phyloP scores from a whole-genome alignment of 2,888 invertebrate species.

The Acleris literana region DNA sequence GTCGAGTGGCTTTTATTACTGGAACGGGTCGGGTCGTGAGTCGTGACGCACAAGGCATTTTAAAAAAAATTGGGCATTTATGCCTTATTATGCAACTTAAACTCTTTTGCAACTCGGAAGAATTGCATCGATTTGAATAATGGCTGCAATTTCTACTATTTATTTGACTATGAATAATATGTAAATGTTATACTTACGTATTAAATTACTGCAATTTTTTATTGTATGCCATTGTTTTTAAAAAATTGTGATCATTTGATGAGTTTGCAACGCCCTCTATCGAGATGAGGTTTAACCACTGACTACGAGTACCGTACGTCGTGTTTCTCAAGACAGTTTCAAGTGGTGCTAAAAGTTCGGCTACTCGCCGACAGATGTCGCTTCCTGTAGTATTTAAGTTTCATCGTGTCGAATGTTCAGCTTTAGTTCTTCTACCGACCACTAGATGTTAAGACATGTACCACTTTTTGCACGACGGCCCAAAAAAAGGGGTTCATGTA shows the following conservation, averaged over 20 bases:
- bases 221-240: too few relatives aligned
- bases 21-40: constrained; percentile 15
- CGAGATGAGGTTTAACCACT: background rate
- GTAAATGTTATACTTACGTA: too few relatives aligned
- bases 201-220: too few relatives aligned
- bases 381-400: background rate
- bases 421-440: background rate
- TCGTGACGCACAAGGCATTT: constrained; percentile 15
- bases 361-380: constrained; percentile 38
- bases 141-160: background rate
- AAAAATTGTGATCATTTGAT: too few relatives aligned
- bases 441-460: background rate
- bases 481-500: too few relatives aligned
- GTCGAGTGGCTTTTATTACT: constrained; percentile 16
- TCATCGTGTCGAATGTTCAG: too few relatives aligned
- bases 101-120: constrained; percentile 9
- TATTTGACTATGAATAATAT: background rate
- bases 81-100: constrained; percentile 23
- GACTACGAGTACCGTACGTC: background rate
- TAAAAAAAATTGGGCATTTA: constrained; percentile 14
- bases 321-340: background rate
- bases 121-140: constrained; percentile 19
- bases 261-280: constrained; percentile 16
- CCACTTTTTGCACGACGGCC: too few relatives aligned
- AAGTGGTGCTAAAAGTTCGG: background rate